Percentiles rank a stretch among this genome's conserved stretches.
Conservation (phyloP, 2,113 vertebrate genomes). For the Anolis sagrei region DNA sequence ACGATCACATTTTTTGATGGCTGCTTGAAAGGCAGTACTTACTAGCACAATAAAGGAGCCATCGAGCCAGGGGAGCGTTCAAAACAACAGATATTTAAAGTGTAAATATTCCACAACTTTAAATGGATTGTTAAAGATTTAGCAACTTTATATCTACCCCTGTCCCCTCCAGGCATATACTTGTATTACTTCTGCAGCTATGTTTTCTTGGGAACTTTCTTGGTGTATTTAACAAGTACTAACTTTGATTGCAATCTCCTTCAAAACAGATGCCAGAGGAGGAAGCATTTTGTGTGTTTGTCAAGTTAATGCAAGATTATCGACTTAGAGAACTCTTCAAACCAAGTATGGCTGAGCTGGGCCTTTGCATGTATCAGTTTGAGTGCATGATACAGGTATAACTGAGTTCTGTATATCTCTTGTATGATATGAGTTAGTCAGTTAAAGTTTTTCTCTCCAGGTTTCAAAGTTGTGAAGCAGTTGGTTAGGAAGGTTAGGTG, state of each 20-base stretch:
- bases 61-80: not conserved
- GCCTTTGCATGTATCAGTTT: slow-evolving; percentile 99
- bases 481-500: not conserved
- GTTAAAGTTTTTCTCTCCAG: not conserved
- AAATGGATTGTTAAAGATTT: not conserved
- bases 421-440: not conserved
- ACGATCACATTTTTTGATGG: not conserved
- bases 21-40: not conserved
- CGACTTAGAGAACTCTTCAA: slow-evolving; percentile 98
- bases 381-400: slow-evolving; percentile 98
- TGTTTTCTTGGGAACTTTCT: not conserved
- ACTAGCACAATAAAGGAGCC: not conserved
- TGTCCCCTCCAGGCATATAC: not conserved
- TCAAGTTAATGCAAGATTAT: slow-evolving; percentile 99
- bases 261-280: slow-evolving; percentile 94
- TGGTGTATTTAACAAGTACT: not conserved
- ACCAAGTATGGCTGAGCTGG: slow-evolving; percentile 97
- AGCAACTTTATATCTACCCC: not conserved
- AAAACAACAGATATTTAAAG: not conserved
- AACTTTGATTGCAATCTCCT: not conserved
- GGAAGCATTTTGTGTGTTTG: slow-evolving; percentile 98
- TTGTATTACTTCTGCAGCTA: slow-evolving; percentile 2
- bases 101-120: not conserved
- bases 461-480: not conserved
- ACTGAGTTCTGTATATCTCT: slow-evolving; percentile 10